Conservation (phyloP, 2,797 vertebrate species). For the Pogoniulus pusillus region DNA sequence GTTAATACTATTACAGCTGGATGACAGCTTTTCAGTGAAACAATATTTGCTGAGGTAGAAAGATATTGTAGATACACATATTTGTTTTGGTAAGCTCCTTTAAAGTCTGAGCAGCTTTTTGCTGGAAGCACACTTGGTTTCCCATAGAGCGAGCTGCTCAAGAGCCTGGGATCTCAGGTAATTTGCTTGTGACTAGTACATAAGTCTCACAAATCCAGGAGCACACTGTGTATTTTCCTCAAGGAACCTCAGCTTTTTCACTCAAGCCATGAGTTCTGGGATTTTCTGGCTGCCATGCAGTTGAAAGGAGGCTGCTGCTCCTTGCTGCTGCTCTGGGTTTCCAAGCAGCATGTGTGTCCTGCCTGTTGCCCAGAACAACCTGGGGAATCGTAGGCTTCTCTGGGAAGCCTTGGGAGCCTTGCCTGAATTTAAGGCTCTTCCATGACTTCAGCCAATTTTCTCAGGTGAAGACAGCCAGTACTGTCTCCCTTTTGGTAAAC, state of each 20-base stretch:
- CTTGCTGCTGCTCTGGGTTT: neutral
- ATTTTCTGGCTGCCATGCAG: neutral
- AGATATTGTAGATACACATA: neutral
- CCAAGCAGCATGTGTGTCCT: neutral
- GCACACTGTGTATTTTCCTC: neutral
- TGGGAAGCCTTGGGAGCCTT: neutral
- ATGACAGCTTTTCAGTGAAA: neutral
- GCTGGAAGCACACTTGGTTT: neutral
- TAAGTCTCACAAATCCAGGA: neutral
- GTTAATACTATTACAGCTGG: neutral
- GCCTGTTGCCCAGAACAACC: neutral
- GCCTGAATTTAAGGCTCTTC: neutral
- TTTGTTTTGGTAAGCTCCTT: neutral
- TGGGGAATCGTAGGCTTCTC: neutral
- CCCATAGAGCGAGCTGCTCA: neutral
- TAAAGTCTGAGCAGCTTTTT: neutral
- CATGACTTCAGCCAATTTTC: neutral
- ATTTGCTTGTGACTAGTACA: neutral
- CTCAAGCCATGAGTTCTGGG: neutral
- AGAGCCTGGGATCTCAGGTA: neutral
- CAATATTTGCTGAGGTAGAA: neutral
- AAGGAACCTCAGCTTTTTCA: neutral
- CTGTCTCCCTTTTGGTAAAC: slow-evolving; percentile 1
- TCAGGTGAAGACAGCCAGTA: neutral
- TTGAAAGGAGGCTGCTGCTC: neutral